phyloP scores from a whole-genome alignment of 2,113 vertebrate genomes.

The Formicarius rufipectus region DNA sequence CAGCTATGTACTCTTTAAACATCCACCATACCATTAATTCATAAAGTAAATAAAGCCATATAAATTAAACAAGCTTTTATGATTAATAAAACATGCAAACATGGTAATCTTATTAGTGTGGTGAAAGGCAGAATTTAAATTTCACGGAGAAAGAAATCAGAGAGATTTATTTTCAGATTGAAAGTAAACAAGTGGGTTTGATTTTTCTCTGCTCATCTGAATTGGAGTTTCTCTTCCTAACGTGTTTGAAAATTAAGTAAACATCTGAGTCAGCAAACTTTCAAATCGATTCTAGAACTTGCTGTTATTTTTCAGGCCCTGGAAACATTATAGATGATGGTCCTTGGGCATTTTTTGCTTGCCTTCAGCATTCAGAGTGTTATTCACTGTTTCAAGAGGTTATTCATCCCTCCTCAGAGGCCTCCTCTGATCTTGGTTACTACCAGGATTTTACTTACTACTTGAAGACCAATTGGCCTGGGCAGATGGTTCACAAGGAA shows the following conservation, averaged over 20 bases:
- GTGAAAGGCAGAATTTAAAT: slow-evolving; percentile 8
- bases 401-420: neutral
- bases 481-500: neutral
- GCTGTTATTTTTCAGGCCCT: neutral
- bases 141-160: slow-evolving; percentile 3
- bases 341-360: neutral
- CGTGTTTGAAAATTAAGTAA: neutral
- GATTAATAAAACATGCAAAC: slow-evolving; percentile 34
- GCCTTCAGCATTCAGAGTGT: neutral
- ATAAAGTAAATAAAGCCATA: slow-evolving; percentile 21
- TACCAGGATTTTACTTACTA: neutral
- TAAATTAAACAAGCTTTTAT: slow-evolving; percentile 33
- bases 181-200: slow-evolving; percentile 15
- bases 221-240: neutral
- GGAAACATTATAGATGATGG: neutral
- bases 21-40: slow-evolving; percentile 24
- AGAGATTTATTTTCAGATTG: slow-evolving; percentile 32
- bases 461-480: neutral
- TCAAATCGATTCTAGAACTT: neutral
- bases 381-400: neutral
- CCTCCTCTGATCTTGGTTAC: neutral
- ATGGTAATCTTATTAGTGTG: slow-evolving; percentile 9
- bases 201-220: slow-evolving; percentile 8
- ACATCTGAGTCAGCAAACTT: neutral
- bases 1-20: slow-evolving; percentile 11